phyloP scores from a whole-genome alignment of 2,888 invertebrate species.

The Harmothoe impar region DNA sequence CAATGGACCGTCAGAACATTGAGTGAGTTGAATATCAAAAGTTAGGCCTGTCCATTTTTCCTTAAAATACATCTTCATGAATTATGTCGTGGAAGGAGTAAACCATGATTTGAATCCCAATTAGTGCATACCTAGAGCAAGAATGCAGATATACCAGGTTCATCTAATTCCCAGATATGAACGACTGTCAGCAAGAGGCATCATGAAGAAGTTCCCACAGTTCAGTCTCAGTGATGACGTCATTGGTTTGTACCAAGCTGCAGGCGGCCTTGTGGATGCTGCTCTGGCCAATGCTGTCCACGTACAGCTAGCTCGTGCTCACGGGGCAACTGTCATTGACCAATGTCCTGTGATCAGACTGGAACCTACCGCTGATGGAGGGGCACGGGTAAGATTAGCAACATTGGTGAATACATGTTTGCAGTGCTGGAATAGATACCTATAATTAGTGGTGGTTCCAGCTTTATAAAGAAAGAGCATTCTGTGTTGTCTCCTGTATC shows the following conservation, averaged over 20 bases:
- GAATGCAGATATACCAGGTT: background rate
- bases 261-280: slow-evolving; percentile 81
- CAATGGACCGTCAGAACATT: slow-evolving; percentile 76
- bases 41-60: background rate
- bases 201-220: slow-evolving; percentile 75
- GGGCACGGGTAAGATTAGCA: slow-evolving; percentile 69
- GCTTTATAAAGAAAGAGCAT: too few relatives aligned
- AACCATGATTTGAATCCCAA: too few relatives aligned
- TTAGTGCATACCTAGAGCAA: too few relatives aligned
- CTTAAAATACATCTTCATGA: background rate
- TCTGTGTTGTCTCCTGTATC: too few relatives aligned
- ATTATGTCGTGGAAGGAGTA: too few relatives aligned
- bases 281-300: slow-evolving; percentile 80
- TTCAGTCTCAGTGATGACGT: slow-evolving; percentile 73
- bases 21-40: slow-evolving; percentile 72
- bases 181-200: slow-evolving; percentile 71
- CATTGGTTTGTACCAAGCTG: slow-evolving; percentile 78
- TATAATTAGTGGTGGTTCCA: too few relatives aligned
- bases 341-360: slow-evolving; percentile 77
- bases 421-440: too few relatives aligned
- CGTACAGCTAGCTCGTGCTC: slow-evolving; percentile 78
- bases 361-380: slow-evolving; percentile 69
- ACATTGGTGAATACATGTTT: background rate
- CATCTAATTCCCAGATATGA: slow-evolving; percentile 66
- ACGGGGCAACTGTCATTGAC: slow-evolving; percentile 79